phyloP scores from a whole-genome alignment of 2,797 vertebrate species.

The Poecile montanus region DNA sequence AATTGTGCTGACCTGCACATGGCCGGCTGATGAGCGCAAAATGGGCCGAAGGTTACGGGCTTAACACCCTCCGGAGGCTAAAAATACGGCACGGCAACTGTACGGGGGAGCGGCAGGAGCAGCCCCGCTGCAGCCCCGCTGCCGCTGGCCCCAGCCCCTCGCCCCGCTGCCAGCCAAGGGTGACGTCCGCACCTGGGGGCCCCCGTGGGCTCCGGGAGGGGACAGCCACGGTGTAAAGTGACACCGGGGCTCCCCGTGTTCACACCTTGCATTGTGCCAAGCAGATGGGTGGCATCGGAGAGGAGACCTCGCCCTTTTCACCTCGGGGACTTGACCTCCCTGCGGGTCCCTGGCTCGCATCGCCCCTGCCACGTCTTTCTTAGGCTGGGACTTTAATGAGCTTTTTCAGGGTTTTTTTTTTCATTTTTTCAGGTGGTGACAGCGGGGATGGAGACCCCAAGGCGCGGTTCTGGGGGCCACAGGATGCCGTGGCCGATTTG shows the following conservation, averaged over 20 bases:
- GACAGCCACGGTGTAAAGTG: neutral
- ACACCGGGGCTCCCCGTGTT: neutral
- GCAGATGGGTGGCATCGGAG: neutral
- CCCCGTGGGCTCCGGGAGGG: neutral
- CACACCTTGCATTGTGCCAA: constrained; percentile 10
- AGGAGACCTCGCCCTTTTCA: neutral
- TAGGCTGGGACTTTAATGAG: neutral
- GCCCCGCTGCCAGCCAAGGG: neutral
- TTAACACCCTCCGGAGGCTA: constrained; percentile 44
- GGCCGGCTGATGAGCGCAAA: constrained; percentile 6
- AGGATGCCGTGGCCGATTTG: neutral
- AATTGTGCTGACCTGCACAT: constrained; percentile 67
- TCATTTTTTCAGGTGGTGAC: neutral
- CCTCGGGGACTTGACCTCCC: neutral
- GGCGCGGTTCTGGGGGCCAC: neutral
- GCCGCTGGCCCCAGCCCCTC: neutral
- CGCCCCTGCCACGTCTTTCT: neutral
- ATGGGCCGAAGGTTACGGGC: constrained; percentile 59
- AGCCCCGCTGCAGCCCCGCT: neutral
- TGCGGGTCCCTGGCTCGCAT: rapidly evolving
- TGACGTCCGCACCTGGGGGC: neutral
- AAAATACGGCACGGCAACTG: constrained; percentile 61
- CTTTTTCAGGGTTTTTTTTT: neutral
- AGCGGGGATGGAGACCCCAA: neutral
- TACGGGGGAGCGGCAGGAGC: neutral